These are phyloP conservation scores for Rhinogobius similis DNA, from an alignment of 2,113 vertebrate species.

Conservation along the genomic window DNA sequence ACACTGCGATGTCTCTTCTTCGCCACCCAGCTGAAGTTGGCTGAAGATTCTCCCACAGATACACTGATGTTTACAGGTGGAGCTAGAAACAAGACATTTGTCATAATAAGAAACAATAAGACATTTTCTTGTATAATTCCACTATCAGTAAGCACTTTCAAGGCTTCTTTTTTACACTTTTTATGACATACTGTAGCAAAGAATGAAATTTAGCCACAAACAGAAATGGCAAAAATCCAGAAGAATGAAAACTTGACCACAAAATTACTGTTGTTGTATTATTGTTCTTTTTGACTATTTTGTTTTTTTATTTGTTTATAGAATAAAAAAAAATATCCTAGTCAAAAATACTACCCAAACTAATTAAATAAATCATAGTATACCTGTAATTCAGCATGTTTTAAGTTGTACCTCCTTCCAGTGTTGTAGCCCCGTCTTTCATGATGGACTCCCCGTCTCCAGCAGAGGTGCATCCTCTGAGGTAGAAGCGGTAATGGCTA, in stretches of 20 bases:
- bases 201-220: not conserved
- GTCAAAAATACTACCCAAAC: not conserved
- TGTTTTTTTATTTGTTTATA: not conserved
- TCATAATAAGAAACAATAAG: not conserved
- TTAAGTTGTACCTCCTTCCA: conserved; percentile 74
- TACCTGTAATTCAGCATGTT: not conserved
- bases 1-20: conserved; percentile 81
- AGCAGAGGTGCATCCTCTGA: conserved; percentile 78
- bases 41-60: conserved; percentile 73
- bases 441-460: conserved; percentile 77
- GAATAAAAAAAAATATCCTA: not conserved
- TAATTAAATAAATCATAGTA: not conserved
- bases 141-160: not conserved
- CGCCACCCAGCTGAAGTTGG: conserved; percentile 82
- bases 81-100: conserved; percentile 38
- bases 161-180: not conserved
- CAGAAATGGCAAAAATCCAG: not conserved
- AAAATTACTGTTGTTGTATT: too few species aligned
- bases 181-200: too few species aligned
- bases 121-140: not conserved
- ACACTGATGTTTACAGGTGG: conserved; percentile 76
- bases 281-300: not conserved
- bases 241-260: not conserved
- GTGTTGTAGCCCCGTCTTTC: conserved; percentile 81
- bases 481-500: conserved; percentile 82